phyloP scores from a whole-genome alignment of 2,113 vertebrate genomes.

The Glaucomys volans region DNA sequence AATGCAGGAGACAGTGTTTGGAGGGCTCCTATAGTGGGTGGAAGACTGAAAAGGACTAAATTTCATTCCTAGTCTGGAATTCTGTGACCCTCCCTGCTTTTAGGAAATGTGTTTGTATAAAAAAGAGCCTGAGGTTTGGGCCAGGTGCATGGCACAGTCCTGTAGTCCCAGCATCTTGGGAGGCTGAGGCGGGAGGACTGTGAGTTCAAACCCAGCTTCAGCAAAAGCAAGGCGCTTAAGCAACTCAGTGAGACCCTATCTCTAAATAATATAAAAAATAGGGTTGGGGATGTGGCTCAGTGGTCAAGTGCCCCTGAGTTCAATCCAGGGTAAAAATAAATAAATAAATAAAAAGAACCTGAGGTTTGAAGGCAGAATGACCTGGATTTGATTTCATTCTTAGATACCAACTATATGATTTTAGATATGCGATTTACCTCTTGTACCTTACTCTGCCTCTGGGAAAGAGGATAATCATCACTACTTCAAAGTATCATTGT shows the following conservation, averaged over 20 bases:
- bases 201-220: too few species aligned
- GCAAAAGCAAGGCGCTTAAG: too few species aligned
- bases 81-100: neutral
- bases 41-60: neutral
- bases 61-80: neutral
- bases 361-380: neutral
- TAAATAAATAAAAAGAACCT: neutral
- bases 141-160: too few species aligned
- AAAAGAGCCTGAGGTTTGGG: neutral
- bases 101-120: neutral
- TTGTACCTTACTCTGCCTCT: neutral
- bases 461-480: neutral
- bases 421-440: slow-evolving; percentile 13
- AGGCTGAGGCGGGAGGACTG: too few species aligned
- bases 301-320: too few species aligned
- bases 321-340: too few species aligned
- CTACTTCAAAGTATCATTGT: neutral
- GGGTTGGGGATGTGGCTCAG: too few species aligned
- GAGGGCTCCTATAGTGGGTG: neutral
- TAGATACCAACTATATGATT: neutral
- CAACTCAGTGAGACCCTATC: too few species aligned
- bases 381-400: neutral
- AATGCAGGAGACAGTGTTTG: neutral
- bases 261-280: too few species aligned
- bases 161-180: too few species aligned